phyloP scores from a whole-genome alignment of 2,113 vertebrate genomes.

The Astur gentilis region DNA sequence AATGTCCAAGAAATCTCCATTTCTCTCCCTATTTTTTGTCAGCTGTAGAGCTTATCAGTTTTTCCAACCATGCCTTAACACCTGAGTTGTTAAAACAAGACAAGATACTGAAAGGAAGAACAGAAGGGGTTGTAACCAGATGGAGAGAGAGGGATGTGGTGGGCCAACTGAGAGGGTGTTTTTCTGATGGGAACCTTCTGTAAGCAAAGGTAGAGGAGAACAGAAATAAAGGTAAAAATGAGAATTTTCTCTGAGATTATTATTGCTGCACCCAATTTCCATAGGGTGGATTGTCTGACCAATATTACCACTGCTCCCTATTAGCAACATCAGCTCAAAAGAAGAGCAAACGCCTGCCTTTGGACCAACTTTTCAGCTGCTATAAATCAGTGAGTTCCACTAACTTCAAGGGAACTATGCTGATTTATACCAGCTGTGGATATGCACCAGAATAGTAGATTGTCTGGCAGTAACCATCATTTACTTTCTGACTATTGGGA shows the following conservation, averaged over 20 bases:
- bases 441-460: background rate
- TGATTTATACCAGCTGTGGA: slow-evolving; percentile 9
- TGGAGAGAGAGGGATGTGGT: background rate
- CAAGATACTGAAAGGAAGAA: background rate
- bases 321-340: background rate
- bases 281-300: background rate
- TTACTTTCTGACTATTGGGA: background rate
- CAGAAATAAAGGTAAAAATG: background rate
- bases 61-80: background rate
- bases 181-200: background rate
- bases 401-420: background rate
- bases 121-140: fast-evolving
- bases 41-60: background rate
- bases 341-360: background rate
- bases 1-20: background rate
- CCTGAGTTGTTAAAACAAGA: background rate
- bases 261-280: background rate
- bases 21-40: background rate
- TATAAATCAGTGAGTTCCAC: background rate
- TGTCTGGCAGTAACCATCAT: background rate
- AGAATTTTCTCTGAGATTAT: background rate
- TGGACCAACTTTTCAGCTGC: background rate
- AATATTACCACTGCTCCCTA: background rate
- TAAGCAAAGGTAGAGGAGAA: background rate
- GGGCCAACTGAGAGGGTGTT: fast-evolving